These are phyloP conservation scores for Oopsacas minuta DNA, from an alignment of 37 sponge, comb jelly and placozoan species.

Conservation along the genomic window DNA sequence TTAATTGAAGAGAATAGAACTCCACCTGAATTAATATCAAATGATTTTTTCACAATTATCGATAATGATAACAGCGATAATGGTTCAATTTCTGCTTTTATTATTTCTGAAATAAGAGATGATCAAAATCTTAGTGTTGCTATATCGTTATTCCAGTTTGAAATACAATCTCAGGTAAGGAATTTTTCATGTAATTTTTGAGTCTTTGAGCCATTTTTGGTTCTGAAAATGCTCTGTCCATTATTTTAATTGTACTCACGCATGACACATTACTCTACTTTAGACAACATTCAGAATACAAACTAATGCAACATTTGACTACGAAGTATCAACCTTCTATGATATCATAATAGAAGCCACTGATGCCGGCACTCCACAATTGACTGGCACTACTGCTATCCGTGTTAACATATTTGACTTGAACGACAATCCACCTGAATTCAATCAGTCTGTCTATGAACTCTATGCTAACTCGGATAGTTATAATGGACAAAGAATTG, in stretches of 20 bases:
- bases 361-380: slow-evolving; percentile 27
- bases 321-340: not conserved
- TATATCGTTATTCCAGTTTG: not conserved
- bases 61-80: not conserved
- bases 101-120: not conserved
- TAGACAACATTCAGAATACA: not conserved
- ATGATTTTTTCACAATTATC: not conserved
- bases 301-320: not conserved
- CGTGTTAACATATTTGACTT: slow-evolving; percentile 34
- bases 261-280: not conserved
- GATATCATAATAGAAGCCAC: slow-evolving; percentile 12
- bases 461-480: not conserved
- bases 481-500: not conserved
- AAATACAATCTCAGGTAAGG: not conserved
- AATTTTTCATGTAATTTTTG: too few species aligned
- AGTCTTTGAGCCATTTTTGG: too few species aligned
- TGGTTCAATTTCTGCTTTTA: not conserved
- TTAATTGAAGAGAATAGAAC: not conserved
- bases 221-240: not conserved
- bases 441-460: not conserved
- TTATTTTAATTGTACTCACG: not conserved
- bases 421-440: slow-evolving; percentile 61
- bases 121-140: not conserved
- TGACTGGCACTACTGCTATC: slow-evolving; percentile 26
- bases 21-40: not conserved